A percentile compares a stretch with the other conserved stretches of the same genome.
These are phyloP conservation scores for Delia radicum DNA, from an alignment of 1,140 invertebrate genomes.

Conservation along the genomic window DNA sequence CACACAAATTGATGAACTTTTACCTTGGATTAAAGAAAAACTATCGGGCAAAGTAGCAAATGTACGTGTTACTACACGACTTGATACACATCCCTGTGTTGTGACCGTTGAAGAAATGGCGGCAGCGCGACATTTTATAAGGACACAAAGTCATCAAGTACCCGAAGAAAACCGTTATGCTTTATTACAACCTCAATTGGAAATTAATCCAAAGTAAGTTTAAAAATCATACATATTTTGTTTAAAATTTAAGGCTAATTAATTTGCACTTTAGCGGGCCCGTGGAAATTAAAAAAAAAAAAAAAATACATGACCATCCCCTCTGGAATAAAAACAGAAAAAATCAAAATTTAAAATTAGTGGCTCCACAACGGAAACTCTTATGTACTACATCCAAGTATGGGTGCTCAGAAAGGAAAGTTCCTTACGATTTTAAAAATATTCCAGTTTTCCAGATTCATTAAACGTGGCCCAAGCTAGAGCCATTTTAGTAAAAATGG, in stretches of 20 bases:
- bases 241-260: not conserved
- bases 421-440: no score
- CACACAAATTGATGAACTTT: conserved; percentile 72
- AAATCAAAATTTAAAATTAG: no score
- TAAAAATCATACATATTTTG: not conserved
- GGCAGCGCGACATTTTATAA: conserved; percentile 89
- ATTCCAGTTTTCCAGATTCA: no score
- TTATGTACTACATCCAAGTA: no score
- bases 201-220: conserved; percentile 86
- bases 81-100: conserved; percentile 90
- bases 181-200: conserved; percentile 85
- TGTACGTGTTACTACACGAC: conserved; percentile 77
- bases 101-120: conserved; percentile 96
- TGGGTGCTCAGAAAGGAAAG: no score
- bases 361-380: no score
- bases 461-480: no score
- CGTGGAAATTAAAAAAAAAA: no score
- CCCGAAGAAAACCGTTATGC: conserved; percentile 84
- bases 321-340: no score
- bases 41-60: conserved; percentile 77
- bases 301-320: no score
- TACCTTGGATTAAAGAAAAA: conserved; percentile 75
- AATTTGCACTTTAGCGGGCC: no score
- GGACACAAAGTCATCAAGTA: conserved; percentile 82
- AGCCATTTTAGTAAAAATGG: no score